Evolutionary conservation across 2,797 vertebrate genomes (phyloP), one percentile per base, ranked within the genome.

Genomic region (Bovichtus variegatus): DNA sequence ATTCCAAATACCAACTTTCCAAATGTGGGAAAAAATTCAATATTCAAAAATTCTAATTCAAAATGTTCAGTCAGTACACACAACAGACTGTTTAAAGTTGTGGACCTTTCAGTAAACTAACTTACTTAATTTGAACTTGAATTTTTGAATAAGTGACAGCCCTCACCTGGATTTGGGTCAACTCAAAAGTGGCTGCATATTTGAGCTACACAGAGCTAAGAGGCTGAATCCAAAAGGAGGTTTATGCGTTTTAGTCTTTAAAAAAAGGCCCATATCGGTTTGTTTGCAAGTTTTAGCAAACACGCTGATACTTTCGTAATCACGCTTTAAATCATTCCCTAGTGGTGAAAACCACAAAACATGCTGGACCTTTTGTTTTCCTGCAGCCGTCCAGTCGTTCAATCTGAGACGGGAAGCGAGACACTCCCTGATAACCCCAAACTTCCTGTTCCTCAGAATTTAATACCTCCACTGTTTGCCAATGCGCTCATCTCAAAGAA

Each of bases 351-450:
- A 72, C n/a, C 46, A 53, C 40, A 12, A 1, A 49, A 27, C 51
- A 93, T 75, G 82, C 76, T 47, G 74, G 65, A 59, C 27, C 79
- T 91, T 89, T 92, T 91, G 89, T 91, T 92, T 91, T 87, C 71
- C 74, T 70, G 81, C 50, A 73, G 57, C 75, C 57, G 79, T 76
- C 57, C 49, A 58, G 87, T 74, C 82, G 87, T 91, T 88, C 80
- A 86, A 68, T 85, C 82, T 76, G 83, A 81, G 77, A 83, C 82
- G 71, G 92, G 92, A 93, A 90, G 87, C n/a, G 25, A 82, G 89
- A 90, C 87, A 83, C 85, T 91, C 91, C 91, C 90, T 82, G 89
- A 92, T 93, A 91, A 91, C 81, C 74, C 86, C 51, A 21, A 67
- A 79, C 89, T 93, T 93, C 92, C 91, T 89, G 77, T 50, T 68